Conservation (phyloP, 2,113 vertebrate species). For the Vidua chalybeata region DNA sequence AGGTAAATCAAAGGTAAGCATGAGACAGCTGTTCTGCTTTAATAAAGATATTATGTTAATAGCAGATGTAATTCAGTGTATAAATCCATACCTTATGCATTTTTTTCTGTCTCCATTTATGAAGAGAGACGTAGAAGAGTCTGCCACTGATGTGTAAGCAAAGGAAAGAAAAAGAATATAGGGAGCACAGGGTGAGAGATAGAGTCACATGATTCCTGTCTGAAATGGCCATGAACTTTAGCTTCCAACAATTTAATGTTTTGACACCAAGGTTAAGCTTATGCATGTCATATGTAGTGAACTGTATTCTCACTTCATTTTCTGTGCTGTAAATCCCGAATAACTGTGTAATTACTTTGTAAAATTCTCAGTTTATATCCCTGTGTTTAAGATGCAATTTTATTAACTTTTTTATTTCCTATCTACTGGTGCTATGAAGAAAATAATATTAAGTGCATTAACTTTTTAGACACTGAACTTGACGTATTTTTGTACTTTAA, state of each 20-base stretch:
- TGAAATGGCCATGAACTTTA: neutral
- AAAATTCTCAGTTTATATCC: neutral
- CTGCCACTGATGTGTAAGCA: neutral
- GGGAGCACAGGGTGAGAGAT: neutral
- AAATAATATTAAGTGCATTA: neutral
- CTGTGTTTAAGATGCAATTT: neutral
- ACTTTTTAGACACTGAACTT: neutral
- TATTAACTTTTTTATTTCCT: neutral
- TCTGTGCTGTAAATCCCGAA: neutral
- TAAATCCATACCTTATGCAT: neutral
- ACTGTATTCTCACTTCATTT: neutral
- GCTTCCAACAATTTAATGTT: neutral
- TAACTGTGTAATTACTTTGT: neutral
- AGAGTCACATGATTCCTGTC: neutral
- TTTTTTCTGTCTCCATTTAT: neutral
- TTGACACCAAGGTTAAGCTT: neutral
- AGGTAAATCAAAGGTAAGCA: slow-evolving; percentile 92
- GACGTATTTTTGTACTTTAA: neutral
- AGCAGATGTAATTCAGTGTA: neutral
- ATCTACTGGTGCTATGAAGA: neutral
- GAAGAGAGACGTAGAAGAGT: neutral
- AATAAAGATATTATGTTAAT: neutral
- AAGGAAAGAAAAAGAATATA: neutral
- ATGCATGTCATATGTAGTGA: neutral
- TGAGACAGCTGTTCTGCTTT: neutral